These are phyloP conservation scores for Drosophila funebris DNA, from an alignment of 1,140 invertebrate genomes.

Conservation along the genomic window DNA sequence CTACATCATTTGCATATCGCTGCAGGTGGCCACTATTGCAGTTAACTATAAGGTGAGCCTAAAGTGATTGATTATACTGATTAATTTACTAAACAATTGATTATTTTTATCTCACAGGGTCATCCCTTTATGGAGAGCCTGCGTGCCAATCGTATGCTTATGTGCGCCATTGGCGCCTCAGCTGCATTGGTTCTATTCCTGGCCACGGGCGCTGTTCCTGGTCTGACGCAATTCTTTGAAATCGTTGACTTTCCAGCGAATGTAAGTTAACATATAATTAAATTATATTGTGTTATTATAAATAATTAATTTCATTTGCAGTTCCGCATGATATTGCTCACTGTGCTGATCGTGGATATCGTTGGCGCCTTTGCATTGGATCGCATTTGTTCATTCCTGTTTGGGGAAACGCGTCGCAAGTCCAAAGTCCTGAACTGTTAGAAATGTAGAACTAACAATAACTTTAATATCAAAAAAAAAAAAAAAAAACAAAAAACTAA, in stretches of 20 bases:
- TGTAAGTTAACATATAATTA: constrained; percentile 85
- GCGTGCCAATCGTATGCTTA: constrained; percentile 94
- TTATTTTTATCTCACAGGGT: constrained; percentile 88
- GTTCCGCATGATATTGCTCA: constrained; percentile 93
- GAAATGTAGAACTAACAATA: constrained; percentile 14
- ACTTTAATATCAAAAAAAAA: no score
- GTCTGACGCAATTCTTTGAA: constrained; percentile 92
- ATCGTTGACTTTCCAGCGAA: constrained; percentile 94
- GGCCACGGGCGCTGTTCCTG: constrained; percentile 90
- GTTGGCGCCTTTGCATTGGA: constrained; percentile 92
- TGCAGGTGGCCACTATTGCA: constrained; percentile 99
- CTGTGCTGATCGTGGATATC: constrained; percentile 92
- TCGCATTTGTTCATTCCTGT: constrained; percentile 93
- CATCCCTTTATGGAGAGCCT: constrained; percentile 99
- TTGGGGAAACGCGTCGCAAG: constrained; percentile 86
- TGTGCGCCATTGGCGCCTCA: constrained; percentile 94
- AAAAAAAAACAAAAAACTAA: no score
- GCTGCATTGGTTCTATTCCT: constrained; percentile 90
- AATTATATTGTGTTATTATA: neutral
- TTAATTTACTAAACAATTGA: constrained; percentile 29
- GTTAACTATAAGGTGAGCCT: constrained; percentile 97
- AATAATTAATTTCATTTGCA: constrained; percentile 85
- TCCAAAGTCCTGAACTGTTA: constrained; percentile 71
- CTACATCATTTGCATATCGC: constrained; percentile 98
- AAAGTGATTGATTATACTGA: no score